Evolutionary conservation across 2,113 vertebrate genomes (phyloP).

Genomic region (Monopterus albus): DNA sequence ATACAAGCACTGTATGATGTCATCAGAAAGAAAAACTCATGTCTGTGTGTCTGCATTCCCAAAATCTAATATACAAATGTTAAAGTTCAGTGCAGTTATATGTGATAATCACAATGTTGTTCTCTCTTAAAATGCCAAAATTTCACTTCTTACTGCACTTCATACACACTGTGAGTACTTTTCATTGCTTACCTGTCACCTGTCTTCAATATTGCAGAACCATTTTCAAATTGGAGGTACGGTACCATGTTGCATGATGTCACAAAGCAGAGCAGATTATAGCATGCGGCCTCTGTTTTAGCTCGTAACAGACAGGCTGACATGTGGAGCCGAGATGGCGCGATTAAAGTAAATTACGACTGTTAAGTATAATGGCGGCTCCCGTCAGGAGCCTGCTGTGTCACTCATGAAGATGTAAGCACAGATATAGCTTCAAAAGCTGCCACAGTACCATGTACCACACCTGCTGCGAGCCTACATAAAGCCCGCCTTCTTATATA

Average conservation of each 20-base stretch:
- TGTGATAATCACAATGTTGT: not conserved
- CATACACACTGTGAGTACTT: not conserved
- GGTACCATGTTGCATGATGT: conserved; percentile 45
- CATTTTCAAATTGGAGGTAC: conserved; percentile 23
- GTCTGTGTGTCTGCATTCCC: conserved; percentile 12
- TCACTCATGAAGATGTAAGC: conserved; percentile 49
- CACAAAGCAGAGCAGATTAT: conserved; percentile 34
- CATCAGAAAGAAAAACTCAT: conserved; percentile 34
- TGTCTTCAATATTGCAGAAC: conserved; percentile 2
- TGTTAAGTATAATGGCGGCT: conserved; percentile 62
- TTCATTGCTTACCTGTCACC: conserved; percentile 2
- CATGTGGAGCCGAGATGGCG: conserved; percentile 30
- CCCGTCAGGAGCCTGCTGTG: conserved; percentile 55
- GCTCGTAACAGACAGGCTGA: conserved; percentile 47
- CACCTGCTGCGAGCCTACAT: conserved; percentile 50
- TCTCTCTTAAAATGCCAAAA: not conserved
- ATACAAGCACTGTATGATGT: conserved; percentile 31
- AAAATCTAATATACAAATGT: conserved; percentile 6
- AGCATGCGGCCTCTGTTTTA: conserved; percentile 11
- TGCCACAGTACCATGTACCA: conserved; percentile 6
- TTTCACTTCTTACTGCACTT: not conserved
- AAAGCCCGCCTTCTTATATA: conserved; percentile 45
- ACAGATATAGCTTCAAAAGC: conserved; percentile 35
- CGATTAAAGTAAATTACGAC: conserved; percentile 63
- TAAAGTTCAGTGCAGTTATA: conserved; percentile 3